Conservation (phyloP, 2,113 vertebrate species). For the Nothoprocta pentlandii region DNA sequence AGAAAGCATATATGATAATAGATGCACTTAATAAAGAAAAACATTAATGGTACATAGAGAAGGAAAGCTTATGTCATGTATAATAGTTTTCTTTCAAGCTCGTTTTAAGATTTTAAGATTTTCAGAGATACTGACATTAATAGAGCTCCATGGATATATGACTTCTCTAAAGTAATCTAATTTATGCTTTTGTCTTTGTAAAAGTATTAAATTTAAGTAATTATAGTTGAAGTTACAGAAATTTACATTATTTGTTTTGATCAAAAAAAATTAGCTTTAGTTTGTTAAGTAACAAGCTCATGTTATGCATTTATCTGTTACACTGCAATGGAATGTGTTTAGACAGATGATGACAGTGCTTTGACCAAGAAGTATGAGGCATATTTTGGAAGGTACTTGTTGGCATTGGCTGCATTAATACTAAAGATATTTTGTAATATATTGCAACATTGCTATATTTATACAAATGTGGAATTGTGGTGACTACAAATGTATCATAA, state of each 20-base stretch:
- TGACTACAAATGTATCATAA: neutral
- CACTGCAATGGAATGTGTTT: neutral
- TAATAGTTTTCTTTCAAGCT: neutral
- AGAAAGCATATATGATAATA: neutral
- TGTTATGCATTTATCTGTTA: neutral
- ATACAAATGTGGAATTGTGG: neutral
- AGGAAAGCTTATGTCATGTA: neutral
- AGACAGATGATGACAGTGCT: neutral
- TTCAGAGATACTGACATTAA: neutral
- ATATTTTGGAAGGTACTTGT: neutral
- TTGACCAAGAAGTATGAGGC: neutral
- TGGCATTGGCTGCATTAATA: neutral
- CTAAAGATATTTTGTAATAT: neutral
- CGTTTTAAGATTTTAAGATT: neutral
- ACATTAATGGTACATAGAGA: neutral
- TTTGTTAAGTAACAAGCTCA: neutral
- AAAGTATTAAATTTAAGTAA: neutral
- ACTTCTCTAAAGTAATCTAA: neutral
- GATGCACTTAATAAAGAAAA: neutral
- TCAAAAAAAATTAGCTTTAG: neutral
- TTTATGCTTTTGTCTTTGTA: neutral
- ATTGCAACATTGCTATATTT: neutral
- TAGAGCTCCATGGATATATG: neutral
- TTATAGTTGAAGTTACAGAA: neutral
- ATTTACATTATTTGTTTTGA: neutral